phyloP scores from a whole-genome alignment of 2,888 invertebrate genomes.

The Nomada hirtipes region DNA sequence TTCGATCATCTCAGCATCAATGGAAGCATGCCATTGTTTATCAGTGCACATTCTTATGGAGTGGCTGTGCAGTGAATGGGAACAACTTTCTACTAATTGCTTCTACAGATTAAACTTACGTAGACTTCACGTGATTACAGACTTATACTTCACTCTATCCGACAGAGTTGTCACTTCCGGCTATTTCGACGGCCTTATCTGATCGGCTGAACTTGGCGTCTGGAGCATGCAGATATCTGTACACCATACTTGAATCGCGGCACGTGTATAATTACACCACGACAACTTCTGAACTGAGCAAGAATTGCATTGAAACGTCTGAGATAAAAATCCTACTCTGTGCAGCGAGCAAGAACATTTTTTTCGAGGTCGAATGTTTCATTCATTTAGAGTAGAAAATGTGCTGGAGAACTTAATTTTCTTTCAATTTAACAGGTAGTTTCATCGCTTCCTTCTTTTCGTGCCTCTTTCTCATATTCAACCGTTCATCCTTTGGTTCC shows the following conservation, averaged over 20 bases:
- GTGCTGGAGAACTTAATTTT: constrained; percentile 46
- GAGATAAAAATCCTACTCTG: neutral
- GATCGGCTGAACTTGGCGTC: constrained; percentile 24
- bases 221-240: neutral
- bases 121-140: constrained; percentile 47
- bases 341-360: neutral
- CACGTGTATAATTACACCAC: neutral
- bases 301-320: neutral
- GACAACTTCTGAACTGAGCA: neutral
- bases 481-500: neutral
- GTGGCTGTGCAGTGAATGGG: constrained; percentile 45
- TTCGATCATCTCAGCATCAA: constrained; percentile 47
- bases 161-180: constrained; percentile 41
- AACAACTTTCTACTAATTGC: constrained; percentile 71
- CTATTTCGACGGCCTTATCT: constrained; percentile 38
- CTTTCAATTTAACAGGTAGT: constrained; percentile 34
- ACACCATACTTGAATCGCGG: neutral
- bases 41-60: constrained; percentile 25
- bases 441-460: neutral
- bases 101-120: constrained; percentile 63
- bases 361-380: constrained; percentile 31
- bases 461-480: neutral
- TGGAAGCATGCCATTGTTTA: constrained; percentile 24
- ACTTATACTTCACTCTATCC: constrained; percentile 34
- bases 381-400: constrained; percentile 42